These are phyloP conservation scores for Lutjanus erythropterus DNA, from an alignment of 2,113 vertebrate genomes.

Conservation along the genomic window DNA sequence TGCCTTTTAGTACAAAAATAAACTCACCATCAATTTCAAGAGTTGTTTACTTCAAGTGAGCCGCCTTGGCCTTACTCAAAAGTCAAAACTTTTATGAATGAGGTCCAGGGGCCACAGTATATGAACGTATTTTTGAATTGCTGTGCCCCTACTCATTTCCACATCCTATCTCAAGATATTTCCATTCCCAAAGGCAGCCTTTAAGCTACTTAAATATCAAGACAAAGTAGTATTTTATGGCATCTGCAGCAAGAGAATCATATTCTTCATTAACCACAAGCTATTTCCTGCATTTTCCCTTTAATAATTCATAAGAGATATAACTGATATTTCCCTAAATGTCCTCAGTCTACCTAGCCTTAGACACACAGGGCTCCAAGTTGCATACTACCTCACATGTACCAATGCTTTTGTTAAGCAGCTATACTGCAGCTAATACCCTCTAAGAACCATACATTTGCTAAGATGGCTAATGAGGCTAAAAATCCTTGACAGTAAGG, in stretches of 20 bases:
- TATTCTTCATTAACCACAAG: constrained; percentile 28
- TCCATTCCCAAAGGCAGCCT: neutral
- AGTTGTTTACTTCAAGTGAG: neutral
- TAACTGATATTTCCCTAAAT: constrained; percentile 10
- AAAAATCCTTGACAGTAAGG: constrained; percentile 1
- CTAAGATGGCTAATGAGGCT: constrained; percentile 43
- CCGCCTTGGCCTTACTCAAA: neutral
- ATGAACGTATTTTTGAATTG: neutral
- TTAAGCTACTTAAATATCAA: neutral
- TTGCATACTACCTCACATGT: constrained; percentile 38
- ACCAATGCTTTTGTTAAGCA: constrained; percentile 31
- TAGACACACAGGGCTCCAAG: constrained; percentile 1
- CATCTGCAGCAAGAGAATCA: constrained; percentile 2
- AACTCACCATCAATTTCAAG: constrained; percentile 7
- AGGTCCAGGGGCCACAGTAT: neutral
- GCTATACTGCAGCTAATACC: constrained; percentile 41
- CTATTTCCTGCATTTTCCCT: constrained; percentile 45
- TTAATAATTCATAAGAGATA: constrained; percentile 43
- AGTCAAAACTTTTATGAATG: neutral
- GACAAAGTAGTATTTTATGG: constrained; percentile 5
- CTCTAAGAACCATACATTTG: constrained; percentile 32
- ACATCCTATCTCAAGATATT: neutral
- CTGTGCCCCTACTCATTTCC: neutral
- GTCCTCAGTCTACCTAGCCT: neutral
- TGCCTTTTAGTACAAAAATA: constrained; percentile 29